These are phyloP conservation scores for Ennomos quercinarius DNA, from an alignment of 2,888 invertebrate genomes.

Conservation along the genomic window DNA sequence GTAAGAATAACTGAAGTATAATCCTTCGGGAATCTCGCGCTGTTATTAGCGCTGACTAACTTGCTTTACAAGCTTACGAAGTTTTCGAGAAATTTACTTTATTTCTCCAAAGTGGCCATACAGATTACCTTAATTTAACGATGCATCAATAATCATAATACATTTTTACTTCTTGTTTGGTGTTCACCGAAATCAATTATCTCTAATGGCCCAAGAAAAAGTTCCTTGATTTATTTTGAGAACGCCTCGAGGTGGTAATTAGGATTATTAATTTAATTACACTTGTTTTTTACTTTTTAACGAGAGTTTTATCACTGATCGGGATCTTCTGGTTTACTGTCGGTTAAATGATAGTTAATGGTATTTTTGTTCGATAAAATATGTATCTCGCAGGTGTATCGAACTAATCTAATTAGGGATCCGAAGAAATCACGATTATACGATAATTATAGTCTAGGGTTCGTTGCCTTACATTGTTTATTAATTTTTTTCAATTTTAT, in stretches of 20 bases:
- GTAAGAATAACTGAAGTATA: constrained; percentile 76
- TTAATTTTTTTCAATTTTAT: background rate
- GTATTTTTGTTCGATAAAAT: constrained; percentile 37
- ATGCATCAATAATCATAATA: constrained; percentile 51
- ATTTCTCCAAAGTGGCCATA: constrained; percentile 36
- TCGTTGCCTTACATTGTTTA: constrained; percentile 5
- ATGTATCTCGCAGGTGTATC: constrained; percentile 36
- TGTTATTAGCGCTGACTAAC: constrained; percentile 50
- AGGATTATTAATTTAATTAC: constrained; percentile 72
- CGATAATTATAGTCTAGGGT: constrained; percentile 19
- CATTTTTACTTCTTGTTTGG: constrained; percentile 54
- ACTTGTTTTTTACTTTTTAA: constrained; percentile 47
- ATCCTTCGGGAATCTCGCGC: constrained; percentile 20
- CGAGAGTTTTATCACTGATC: constrained; percentile 46
- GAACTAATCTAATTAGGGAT: constrained; percentile 41
- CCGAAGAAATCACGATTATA: constrained; percentile 27
- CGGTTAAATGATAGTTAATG: constrained; percentile 42
- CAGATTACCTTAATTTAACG: constrained; percentile 54
- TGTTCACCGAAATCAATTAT: constrained; percentile 72
- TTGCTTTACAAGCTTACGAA: constrained; percentile 1
- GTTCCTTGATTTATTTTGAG: constrained; percentile 67
- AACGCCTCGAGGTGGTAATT: constrained; percentile 61
- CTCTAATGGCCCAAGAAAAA: constrained; percentile 65
- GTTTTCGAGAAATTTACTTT: constrained; percentile 22
- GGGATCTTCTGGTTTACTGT: constrained; percentile 41